phyloP scores from a whole-genome alignment of 1,140 invertebrate genomes.

The Orius laevigatus region DNA sequence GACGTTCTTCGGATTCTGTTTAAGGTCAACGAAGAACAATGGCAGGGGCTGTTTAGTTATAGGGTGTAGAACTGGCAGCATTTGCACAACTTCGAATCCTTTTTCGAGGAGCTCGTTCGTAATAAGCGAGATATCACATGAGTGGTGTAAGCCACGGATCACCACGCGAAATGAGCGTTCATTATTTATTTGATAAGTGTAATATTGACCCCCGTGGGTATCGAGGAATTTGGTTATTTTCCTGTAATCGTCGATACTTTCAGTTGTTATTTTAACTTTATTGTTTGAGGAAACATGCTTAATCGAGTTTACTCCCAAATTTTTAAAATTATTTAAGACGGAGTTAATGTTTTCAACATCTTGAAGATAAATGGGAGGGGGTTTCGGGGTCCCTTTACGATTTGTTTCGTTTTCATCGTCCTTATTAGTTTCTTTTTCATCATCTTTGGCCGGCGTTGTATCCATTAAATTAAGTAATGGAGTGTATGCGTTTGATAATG shows the following conservation, averaged over 20 bases:
- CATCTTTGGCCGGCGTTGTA: too few species aligned
- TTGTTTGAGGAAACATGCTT: not conserved
- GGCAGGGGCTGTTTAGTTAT: not conserved
- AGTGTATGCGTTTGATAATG: too few species aligned
- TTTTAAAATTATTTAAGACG: not conserved
- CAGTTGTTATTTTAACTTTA: not conserved
- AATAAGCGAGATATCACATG: not conserved
- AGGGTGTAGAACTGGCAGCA: not conserved
- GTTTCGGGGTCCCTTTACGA: not conserved
- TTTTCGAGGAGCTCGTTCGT: not conserved
- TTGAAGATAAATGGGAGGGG: not conserved
- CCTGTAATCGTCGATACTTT: not conserved
- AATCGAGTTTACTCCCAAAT: not conserved
- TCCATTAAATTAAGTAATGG: too few species aligned
- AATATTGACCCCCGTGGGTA: too few species aligned
- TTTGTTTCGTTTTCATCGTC: too few species aligned
- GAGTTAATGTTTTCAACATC: not conserved
- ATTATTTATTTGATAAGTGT: not conserved
- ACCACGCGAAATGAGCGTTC: not conserved
- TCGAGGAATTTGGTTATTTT: too few species aligned
- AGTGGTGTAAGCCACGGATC: not conserved
- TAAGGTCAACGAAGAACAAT: not conserved
- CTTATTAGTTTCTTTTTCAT: too few species aligned
- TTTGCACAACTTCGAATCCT: not conserved
- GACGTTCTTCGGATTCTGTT: not conserved